These are phyloP conservation scores for Aphidius colemani DNA, from an alignment of 2,888 invertebrate genomes.

Conservation along the genomic window DNA sequence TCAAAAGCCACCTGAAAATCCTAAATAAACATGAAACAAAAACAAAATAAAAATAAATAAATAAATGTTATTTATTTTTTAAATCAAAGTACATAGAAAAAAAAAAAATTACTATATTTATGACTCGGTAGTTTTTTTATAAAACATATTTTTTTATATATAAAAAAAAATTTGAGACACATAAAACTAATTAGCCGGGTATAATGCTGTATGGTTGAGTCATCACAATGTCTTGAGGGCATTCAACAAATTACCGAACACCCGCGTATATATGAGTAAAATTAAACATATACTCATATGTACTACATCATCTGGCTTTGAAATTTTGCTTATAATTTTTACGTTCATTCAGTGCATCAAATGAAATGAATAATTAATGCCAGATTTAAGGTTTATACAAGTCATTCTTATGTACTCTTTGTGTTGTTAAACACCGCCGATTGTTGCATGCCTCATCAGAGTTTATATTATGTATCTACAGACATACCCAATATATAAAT, in stretches of 20 bases:
- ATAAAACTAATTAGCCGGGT: conserved; percentile 38
- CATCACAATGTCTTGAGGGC: background rate
- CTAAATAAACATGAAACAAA: background rate
- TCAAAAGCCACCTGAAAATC: background rate
- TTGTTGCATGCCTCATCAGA: conserved; percentile 11
- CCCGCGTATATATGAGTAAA: background rate
- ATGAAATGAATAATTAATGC: conserved; percentile 18
- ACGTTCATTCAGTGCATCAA: background rate
- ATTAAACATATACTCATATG: background rate
- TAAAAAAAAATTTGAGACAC: conserved; percentile 20
- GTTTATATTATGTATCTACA: conserved; percentile 24
- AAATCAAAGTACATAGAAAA: too few species aligned
- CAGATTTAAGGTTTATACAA: conserved; percentile 7
- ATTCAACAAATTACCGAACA: too few species aligned
- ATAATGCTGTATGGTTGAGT: background rate
- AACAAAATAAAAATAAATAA: conserved; percentile 7
- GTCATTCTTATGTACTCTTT: conserved; percentile 23
- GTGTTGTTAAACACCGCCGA: conserved; percentile 6
- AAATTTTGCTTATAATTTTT: conserved; percentile 6
- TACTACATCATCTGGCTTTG: too few species aligned
- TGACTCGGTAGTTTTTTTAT: background rate
- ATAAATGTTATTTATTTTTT: background rate
- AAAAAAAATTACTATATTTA: background rate
- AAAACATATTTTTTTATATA: too few species aligned
- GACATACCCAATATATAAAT: conserved; percentile 44